phyloP scores from a whole-genome alignment of 53 echinoderm and acorn worm species.

The Luidia sarsii region DNA sequence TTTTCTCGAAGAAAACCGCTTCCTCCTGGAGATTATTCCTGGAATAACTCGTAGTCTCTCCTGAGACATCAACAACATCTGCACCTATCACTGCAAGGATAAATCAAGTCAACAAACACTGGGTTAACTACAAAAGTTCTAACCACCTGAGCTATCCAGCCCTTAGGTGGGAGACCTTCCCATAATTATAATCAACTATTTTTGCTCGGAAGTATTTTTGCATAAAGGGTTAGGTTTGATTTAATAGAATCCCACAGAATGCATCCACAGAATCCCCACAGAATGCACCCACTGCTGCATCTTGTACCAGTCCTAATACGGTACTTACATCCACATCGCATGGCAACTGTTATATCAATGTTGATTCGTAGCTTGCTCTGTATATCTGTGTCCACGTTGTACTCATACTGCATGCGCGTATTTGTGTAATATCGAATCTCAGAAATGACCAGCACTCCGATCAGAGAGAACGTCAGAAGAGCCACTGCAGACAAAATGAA shows the following conservation, averaged over 20 bases:
- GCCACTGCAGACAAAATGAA: slow-evolving; percentile 62
- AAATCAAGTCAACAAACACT: neutral
- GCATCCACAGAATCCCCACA: no score
- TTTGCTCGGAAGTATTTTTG: no score
- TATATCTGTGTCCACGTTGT: slow-evolving; percentile 84
- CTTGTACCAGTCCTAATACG: no score
- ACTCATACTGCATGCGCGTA: slow-evolving; percentile 91
- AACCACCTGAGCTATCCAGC: no score
- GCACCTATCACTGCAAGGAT: slow-evolving; percentile 82
- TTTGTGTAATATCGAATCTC: slow-evolving; percentile 80
- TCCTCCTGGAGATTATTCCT: slow-evolving; percentile 65
- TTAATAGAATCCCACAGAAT: no score
- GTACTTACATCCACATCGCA: slow-evolving; percentile 94
- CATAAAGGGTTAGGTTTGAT: no score
- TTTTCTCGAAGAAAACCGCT: slow-evolving; percentile 72
- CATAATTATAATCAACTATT: no score
- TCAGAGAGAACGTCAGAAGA: slow-evolving; percentile 78
- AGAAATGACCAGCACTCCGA: slow-evolving; percentile 76
- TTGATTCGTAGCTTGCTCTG: slow-evolving; percentile 80
- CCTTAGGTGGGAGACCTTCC: no score
- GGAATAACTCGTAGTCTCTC: slow-evolving; percentile 68
- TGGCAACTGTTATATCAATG: slow-evolving; percentile 89
- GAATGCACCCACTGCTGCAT: no score
- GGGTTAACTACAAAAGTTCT: no score
- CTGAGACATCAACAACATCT: slow-evolving; percentile 86